A percentile compares a stretch with the other conserved stretches of the same genome.
Evolutionary conservation across 2,797 vertebrate genomes (phyloP).

Genomic region (Sarcophilus harrisii): DNA sequence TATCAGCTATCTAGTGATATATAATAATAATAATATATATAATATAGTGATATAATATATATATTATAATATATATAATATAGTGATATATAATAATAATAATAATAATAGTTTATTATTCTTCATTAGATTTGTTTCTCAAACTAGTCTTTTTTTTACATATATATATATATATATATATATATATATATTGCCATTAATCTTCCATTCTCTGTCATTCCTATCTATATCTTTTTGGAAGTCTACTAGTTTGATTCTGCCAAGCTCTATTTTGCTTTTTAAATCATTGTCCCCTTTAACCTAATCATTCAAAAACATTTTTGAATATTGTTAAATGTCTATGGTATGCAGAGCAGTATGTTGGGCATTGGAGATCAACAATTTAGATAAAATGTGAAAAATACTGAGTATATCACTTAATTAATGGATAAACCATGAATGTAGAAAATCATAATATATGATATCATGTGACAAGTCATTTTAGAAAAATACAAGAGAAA

Average conservation of each 20-base stretch:
- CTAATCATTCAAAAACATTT: background rate
- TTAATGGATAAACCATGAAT: background rate
- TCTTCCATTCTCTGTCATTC: background rate
- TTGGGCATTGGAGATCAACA: background rate
- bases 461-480: background rate
- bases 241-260: background rate
- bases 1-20: background rate
- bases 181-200: background rate
- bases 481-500: background rate
- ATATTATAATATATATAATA: too few relatives aligned
- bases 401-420: background rate
- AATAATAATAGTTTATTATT: too few relatives aligned
- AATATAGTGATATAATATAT: too few relatives aligned
- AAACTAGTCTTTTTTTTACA: background rate
- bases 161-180: background rate
- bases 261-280: constrained; percentile 15
- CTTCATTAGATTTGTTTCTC: background rate
- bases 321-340: background rate
- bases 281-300: constrained; percentile 27
- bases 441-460: background rate
- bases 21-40: too few relatives aligned
- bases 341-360: background rate
- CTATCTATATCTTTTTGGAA: background rate
- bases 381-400: background rate
- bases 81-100: too few relatives aligned